A percentile compares a stretch with the other conserved stretches of the same genome.
Conservation (phyloP, 2,888 invertebrate genomes). For the Dasypolia templi region DNA sequence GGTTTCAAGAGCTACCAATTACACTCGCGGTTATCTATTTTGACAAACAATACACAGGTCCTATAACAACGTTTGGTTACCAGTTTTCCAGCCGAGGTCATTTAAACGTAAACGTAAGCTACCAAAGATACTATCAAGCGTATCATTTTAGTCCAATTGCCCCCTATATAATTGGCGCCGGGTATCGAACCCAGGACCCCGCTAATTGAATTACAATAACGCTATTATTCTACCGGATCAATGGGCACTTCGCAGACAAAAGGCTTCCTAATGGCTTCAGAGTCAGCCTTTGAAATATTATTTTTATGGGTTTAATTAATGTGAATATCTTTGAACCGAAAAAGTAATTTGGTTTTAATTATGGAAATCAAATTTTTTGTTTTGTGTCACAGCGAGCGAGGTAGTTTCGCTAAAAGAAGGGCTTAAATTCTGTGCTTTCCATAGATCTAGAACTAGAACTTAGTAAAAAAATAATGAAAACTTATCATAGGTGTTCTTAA, state of each 20-base stretch:
- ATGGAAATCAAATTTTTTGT: too few species aligned
- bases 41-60: not conserved
- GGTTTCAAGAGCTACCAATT: not conserved
- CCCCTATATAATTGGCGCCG: slow-evolving; percentile 69
- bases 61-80: slow-evolving; percentile 20
- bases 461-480: too few species aligned
- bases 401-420: too few species aligned
- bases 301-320: slow-evolving; percentile 61
- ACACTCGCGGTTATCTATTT: not conserved
- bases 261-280: slow-evolving; percentile 55
- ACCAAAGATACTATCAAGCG: slow-evolving; percentile 50
- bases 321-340: slow-evolving; percentile 39
- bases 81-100: slow-evolving; percentile 32
- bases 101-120: slow-evolving; percentile 12
- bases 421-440: too few species aligned
- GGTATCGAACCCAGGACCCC: slow-evolving; percentile 69
- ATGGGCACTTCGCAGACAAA: slow-evolving; percentile 66
- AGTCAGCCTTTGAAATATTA: slow-evolving; percentile 53
- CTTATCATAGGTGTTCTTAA: too few species aligned
- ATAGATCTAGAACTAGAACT: too few species aligned
- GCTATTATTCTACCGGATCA: slow-evolving; percentile 68
- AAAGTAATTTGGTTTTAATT: slow-evolving; percentile 46
- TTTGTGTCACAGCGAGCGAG: too few species aligned
- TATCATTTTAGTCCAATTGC: slow-evolving; percentile 72
- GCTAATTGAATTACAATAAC: slow-evolving; percentile 76